These are phyloP conservation scores for Mastigias papua DNA, from an alignment of 30 jellyfish, hydroid and myxozoan species.

Conservation along the genomic window DNA sequence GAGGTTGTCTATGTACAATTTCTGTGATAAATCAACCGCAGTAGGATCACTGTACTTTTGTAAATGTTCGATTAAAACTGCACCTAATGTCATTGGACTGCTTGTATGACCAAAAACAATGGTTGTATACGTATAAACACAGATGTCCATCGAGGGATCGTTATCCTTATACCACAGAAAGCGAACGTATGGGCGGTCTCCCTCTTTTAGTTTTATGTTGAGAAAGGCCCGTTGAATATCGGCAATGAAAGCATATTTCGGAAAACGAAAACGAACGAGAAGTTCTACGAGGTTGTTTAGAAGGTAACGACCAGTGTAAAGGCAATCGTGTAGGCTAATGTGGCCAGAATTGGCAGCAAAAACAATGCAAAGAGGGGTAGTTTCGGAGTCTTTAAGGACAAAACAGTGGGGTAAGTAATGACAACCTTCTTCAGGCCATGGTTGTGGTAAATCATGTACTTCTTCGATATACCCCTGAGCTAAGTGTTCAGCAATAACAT, in stretches of 20 bases:
- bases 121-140: not conserved
- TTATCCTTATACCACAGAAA: not conserved
- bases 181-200: not conserved
- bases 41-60: slow-evolving; percentile 6
- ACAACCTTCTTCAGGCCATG: slow-evolving; percentile 49
- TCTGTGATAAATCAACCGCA: slow-evolving; percentile 44
- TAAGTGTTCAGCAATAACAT: slow-evolving; percentile 27
- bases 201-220: too few relatives aligned
- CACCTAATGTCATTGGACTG: slow-evolving; percentile 1
- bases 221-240: slow-evolving; percentile 36
- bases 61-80: slow-evolving; percentile 37
- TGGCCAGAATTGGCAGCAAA: slow-evolving; percentile 52
- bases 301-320: slow-evolving; percentile 41
- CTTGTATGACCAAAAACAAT: not conserved
- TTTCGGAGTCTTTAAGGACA: slow-evolving; percentile 53
- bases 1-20: slow-evolving; percentile 38
- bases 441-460: slow-evolving; percentile 10
- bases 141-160: not conserved
- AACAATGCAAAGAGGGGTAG: slow-evolving; percentile 42
- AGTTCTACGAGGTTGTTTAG: slow-evolving; percentile 39
- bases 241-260: slow-evolving; percentile 59
- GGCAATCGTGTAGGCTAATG: slow-evolving; percentile 56
- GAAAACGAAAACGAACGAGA: slow-evolving; percentile 28
- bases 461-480: slow-evolving; percentile 45
- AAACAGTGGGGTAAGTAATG: slow-evolving; percentile 40